phyloP scores from a whole-genome alignment of 2,888 invertebrate genomes.

The Synanthedon formicaeformis region DNA sequence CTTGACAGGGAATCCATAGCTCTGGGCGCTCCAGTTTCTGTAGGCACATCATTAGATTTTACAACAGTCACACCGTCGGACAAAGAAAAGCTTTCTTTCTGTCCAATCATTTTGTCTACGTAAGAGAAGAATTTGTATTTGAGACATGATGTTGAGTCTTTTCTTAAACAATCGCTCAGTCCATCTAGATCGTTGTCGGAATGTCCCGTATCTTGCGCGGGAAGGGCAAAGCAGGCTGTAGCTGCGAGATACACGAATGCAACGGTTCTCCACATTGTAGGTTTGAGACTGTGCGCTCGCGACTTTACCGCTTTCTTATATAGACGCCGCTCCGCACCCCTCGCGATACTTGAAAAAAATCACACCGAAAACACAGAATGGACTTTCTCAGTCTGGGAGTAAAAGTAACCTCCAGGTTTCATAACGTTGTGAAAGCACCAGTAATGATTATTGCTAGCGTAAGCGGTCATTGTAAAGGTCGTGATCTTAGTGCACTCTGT shows the following conservation, averaged over 20 bases:
- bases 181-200: slow-evolving; percentile 84
- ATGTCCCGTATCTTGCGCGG: slow-evolving; percentile 78
- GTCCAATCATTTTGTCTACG: slow-evolving; percentile 86
- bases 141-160: slow-evolving; percentile 86
- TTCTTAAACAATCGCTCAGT: slow-evolving; percentile 82
- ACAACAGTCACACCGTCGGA: slow-evolving; percentile 88
- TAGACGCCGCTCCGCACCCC: slow-evolving; percentile 45
- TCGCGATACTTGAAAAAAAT: slow-evolving; percentile 32
- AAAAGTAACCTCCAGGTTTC: slow-evolving; percentile 64
- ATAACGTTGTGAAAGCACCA: slow-evolving; percentile 49
- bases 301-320: slow-evolving; percentile 40
- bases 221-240: slow-evolving; percentile 72
- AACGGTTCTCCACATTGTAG: slow-evolving; percentile 51
- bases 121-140: slow-evolving; percentile 89
- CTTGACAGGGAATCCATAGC: slow-evolving; percentile 77
- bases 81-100: slow-evolving; percentile 82
- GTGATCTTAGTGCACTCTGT: slow-evolving; percentile 18
- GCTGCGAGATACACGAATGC: slow-evolving; percentile 49
- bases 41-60: slow-evolving; percentile 76
- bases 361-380: slow-evolving; percentile 42
- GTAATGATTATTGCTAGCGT: slow-evolving; percentile 9
- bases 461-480: slow-evolving; percentile 40
- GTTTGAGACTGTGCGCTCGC: slow-evolving; percentile 46
- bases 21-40: slow-evolving; percentile 84
- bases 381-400: slow-evolving; percentile 62